These are phyloP conservation scores for Phylloscopus trochiloides DNA, from an alignment of 2,113 vertebrate species.

Conservation along the genomic window DNA sequence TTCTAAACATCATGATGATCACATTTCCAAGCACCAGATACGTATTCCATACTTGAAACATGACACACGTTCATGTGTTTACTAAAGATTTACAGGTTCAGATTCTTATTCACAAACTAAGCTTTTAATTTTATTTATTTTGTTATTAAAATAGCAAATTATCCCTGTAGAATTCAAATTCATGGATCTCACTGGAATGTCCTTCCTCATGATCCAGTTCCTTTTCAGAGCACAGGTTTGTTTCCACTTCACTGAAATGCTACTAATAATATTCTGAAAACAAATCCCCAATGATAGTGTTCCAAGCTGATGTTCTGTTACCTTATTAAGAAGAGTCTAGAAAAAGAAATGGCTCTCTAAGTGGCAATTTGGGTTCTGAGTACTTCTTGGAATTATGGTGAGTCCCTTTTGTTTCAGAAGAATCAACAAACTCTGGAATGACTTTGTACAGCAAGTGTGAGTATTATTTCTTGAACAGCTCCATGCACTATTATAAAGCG, in stretches of 20 bases:
- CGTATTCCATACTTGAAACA: background rate
- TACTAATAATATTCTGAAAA: conserved; percentile 67
- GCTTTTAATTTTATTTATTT: background rate
- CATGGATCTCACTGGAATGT: background rate
- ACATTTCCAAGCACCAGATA: background rate
- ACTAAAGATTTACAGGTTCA: background rate
- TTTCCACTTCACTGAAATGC: conserved; percentile 56
- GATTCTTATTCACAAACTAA: background rate
- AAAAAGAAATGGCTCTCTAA: background rate
- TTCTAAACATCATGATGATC: background rate
- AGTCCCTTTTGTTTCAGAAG: conserved; percentile 13
- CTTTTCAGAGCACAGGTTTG: conserved; percentile 38
- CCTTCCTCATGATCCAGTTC: conserved; percentile 5
- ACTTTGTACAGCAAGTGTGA: background rate
- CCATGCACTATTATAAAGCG: background rate
- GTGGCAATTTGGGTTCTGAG: background rate
- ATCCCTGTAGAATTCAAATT: background rate
- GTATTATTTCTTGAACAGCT: background rate
- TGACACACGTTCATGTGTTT: background rate
- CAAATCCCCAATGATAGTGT: conserved; percentile 56
- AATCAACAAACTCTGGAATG: conserved; percentile 1
- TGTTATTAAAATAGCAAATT: background rate
- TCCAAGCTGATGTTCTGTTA: conserved; percentile 50
- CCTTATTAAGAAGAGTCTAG: conserved; percentile 48
- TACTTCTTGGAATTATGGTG: background rate